phyloP scores from a whole-genome alignment of 2,888 invertebrate genomes.

The Saturnia pavonia region DNA sequence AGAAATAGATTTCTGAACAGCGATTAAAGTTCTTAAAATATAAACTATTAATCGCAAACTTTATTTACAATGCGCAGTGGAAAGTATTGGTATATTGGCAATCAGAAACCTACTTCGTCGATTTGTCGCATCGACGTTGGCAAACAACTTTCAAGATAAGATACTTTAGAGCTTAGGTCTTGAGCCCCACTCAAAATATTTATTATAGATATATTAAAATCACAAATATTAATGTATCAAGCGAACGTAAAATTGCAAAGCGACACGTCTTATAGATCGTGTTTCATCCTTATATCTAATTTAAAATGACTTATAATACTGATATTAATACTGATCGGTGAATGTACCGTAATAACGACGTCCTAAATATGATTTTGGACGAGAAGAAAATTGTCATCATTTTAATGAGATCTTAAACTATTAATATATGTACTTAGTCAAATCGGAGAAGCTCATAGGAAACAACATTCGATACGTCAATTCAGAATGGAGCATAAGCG shows the following conservation, averaged over 20 bases:
- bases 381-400: slow-evolving; percentile 31
- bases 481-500: slow-evolving; percentile 5
- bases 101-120: slow-evolving; percentile 50
- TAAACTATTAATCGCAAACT: slow-evolving; percentile 34
- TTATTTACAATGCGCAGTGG: slow-evolving; percentile 29
- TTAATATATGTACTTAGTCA: slow-evolving; percentile 30
- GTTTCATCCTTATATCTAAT: slow-evolving; percentile 42
- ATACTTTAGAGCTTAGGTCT: slow-evolving; percentile 11
- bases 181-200: slow-evolving; percentile 13
- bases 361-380: slow-evolving; percentile 23
- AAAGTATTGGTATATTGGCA: slow-evolving; percentile 21
- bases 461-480: slow-evolving; percentile 20
- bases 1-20: slow-evolving; percentile 50
- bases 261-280: slow-evolving; percentile 48
- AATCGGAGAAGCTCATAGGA: slow-evolving; percentile 37
- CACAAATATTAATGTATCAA: slow-evolving; percentile 35
- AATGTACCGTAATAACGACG: slow-evolving; percentile 36
- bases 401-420: slow-evolving; percentile 31
- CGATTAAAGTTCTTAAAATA: slow-evolving; percentile 36
- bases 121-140: slow-evolving; percentile 32
- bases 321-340: slow-evolving; percentile 61
- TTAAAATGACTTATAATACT: slow-evolving; percentile 45
- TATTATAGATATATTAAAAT: slow-evolving; percentile 9
- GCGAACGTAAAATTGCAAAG: slow-evolving; percentile 49
- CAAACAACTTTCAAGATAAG: slow-evolving; percentile 14